These are phyloP conservation scores for Tenthredo mesomela DNA, from an alignment of 2,888 invertebrate species.

Conservation along the genomic window DNA sequence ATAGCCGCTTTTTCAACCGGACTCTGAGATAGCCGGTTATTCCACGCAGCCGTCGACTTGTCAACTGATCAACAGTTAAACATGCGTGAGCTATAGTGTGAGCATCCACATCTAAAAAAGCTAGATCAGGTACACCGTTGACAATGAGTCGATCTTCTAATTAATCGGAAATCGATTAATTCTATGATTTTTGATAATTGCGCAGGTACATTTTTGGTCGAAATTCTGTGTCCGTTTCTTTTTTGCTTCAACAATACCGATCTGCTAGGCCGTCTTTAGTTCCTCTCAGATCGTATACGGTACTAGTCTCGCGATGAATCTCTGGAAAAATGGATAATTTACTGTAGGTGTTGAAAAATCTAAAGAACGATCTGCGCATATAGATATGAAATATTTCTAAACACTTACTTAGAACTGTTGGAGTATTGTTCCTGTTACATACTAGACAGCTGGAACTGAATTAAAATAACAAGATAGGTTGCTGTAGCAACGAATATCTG, in stretches of 20 bases:
- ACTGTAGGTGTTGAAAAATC: neutral
- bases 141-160: neutral
- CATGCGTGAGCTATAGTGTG: neutral
- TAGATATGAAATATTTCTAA: neutral
- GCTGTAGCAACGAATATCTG: constrained; percentile 10
- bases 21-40: too few species aligned
- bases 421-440: neutral
- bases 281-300: neutral
- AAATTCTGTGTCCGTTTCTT: neutral
- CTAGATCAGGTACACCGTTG: neutral
- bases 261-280: neutral
- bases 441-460: neutral
- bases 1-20: too few species aligned
- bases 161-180: neutral
- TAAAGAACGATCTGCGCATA: neutral
- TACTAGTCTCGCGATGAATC: neutral
- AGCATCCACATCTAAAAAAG: neutral
- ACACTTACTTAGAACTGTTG: neutral
- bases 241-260: neutral
- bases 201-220: neutral
- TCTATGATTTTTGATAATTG: neutral
- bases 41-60: too few species aligned
- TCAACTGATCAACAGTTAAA: neutral
- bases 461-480: constrained; percentile 9
- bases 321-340: neutral